Evolutionary conservation across 2,797 vertebrate genomes (phyloP).

Genomic region (Poecile montanus): DNA sequence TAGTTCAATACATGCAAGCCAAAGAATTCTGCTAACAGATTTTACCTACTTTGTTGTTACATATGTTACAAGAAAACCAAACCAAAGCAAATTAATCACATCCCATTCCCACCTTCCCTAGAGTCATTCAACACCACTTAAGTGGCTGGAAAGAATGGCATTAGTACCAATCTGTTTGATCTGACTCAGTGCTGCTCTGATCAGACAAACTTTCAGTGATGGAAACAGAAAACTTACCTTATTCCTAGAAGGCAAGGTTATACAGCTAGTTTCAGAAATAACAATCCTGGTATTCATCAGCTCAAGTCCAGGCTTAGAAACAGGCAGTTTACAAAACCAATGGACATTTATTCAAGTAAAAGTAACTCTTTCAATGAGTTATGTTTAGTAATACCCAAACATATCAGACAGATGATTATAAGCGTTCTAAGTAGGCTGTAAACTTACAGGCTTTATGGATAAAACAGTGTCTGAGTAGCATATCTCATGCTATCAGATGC

Average conservation of each 20-base stretch:
- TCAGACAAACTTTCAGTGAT: background rate
- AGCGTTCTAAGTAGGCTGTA: conserved; percentile 57
- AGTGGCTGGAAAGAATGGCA: background rate
- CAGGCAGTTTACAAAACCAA: conserved; percentile 51
- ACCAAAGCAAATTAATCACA: background rate
- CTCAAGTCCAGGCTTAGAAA: background rate
- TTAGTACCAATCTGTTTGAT: background rate
- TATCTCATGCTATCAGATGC: conserved; percentile 66
- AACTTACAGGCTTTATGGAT: conserved; percentile 57
- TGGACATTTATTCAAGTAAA: conserved; percentile 62
- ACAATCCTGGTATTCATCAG: background rate
- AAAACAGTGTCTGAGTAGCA: conserved; percentile 61
- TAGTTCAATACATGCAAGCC: background rate
- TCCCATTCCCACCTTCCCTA: background rate
- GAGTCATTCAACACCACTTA: background rate
- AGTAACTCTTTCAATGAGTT: conserved; percentile 60
- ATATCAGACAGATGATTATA: conserved; percentile 65
- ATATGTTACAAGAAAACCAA: background rate
- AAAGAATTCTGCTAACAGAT: background rate
- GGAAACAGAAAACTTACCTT: background rate
- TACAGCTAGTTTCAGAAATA: background rate
- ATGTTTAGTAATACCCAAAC: conserved; percentile 55
- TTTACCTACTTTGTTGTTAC: background rate
- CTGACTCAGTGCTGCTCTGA: background rate
- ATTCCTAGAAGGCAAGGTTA: background rate